Base-by-base conservation (phyloP, 1,140 invertebrate species). In the Trichonephila clavipes region DNA sequence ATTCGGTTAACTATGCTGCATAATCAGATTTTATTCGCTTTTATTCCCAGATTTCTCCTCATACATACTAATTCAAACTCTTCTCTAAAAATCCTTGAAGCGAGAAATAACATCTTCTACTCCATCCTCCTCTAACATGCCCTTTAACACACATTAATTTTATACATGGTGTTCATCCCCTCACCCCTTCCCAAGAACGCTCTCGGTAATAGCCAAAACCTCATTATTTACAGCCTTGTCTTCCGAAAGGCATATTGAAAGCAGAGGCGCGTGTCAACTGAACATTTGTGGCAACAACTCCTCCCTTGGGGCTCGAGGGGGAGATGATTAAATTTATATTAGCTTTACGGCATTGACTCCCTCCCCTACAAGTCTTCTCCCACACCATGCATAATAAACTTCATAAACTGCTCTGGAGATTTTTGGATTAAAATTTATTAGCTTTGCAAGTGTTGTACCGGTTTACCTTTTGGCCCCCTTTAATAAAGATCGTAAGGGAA, bases 281-380 rank as follows among this genome's bases (percentile, higher is more conserved):
- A 24, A 44, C 44, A 59, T 85, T 59, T 58, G 44, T n/a, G 44
- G 51, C 28, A 51, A 89, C 88, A 72, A 66, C 40, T 77, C 40
- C 88, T 59, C 88, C 64, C 16, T 40, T 58, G 44, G 83, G 83
- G 83, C 24, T 19, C 21, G 34, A 28, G 28, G 88, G 44, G 66
- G 88, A 59, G 89, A 24, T 77, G 89, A 90, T 90, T 90, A 90
- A 90, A 90, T 77, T 90, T 90, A 90, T 90, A 90, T 90, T 90
- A 90, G 77, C 89, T 90, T 90, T 90, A 77, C 40, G 6, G 34
- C 64, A 16, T 58, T 51, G 24, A 69, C 66, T 24, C 44, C 62
- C 40, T 19, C 24, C 14, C 61, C 18, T 21, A n/a, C 59, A 77
- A 66, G 34, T 34, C 88, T 51, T 51, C 51, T 66, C n/a, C 69